Base-by-base conservation (phyloP, 2,888 invertebrate genomes). In the Drosophila demipolita region DNA sequence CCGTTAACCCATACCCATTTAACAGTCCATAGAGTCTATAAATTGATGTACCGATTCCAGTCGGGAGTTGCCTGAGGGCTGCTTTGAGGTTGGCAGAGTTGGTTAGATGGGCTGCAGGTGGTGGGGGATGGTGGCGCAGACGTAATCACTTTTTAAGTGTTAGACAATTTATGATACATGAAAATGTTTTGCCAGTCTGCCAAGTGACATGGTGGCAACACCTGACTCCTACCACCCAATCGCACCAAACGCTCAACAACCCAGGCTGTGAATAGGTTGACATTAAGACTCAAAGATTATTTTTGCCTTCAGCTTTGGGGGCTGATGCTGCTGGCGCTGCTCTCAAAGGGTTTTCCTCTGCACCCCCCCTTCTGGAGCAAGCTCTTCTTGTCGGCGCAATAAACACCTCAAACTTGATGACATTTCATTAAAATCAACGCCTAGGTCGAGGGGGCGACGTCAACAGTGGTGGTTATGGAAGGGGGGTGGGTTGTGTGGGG, bases 351-450 rank as follows among this genome's bases (percentile, higher is more conserved):
- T 86, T 84, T 7, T n/a, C 29, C 5, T 17, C 12, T 26, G 7
- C 26, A 9, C 3, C n/a, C 20, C n/a, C 17, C 42, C 32, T 6
- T 48, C 45, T 40, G 26, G 26, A 2, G 2, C 12, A 48, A 45
- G 50, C 75, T 59, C 68, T 68, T 70, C 66, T 74, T 89, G 88
- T 80, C 87, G 80, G 83, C 78, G 90, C 87, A 89, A 91, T 91
- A 90, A 91, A 91, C 89, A 90, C 90, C 90, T 91, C 81, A 90
- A 89, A 91, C 83, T 90, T 85, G 89, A 90, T 90, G 90, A 90
- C 91, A 91, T 91, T 91, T 91, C 90, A 91, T 90, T 91, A 90
- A 90, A 90, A 90, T 84, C 90, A 85, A 83, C 84, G 73, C 80
- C n/a, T 20, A 20, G 57, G 57, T 40, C 9, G 57, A 32, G 29